Base-by-base conservation (phyloP, 53 echinoderm and acorn worm genomes). In the Holothuria leucospilota region DNA sequence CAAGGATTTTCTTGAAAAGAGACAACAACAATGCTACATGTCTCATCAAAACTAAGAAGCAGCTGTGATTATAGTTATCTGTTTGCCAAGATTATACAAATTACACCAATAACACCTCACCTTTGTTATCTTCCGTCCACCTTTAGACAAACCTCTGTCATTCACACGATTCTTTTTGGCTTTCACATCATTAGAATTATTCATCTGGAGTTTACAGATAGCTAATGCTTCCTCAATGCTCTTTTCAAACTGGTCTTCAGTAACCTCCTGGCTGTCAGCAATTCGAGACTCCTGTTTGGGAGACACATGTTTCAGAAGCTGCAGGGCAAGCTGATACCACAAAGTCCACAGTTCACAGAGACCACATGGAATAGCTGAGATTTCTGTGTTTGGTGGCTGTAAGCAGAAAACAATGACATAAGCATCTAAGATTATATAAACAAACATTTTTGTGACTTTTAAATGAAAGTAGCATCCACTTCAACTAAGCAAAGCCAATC, bases 261-360 rank as follows among this genome's bases (percentile, higher is more conserved):
- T 93, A 23, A 90, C 88, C 70, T 95, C 94, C 0, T 87, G 89
- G 87, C 89, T 91, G 71, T 95, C 97, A 60, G 91, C 87, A 29
- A 96, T 89, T 70, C 92, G 91, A 69, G 89, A 86, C 89, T 96
- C 94, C 2, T 91, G 87, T 29, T 87, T 82, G 0, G 93, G 94
- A 7, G 94, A 89, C 67, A 96, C 93, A 58, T 91, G 91, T 29
- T 91, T 90, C 46, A 95, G 78, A 30, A 96, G 87, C 81, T 86
- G 85, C 42, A 94, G 85, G 59, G 91, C 85, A 30, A 96, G 86
- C 86, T 96, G 97, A 77, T 92, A 96, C 94, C 93, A 96, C 28
- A 95, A 84, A 11, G 94, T 91, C 87, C 92, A 96, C 24, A 96
- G 91, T 78, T 96, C 97, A 86, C 97, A 96, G 21, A 95, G 88